Evolutionary conservation across 92 coral and sea anemone species (phyloP), one percentile per base, ranked within the genome.

Genomic region (Pocillopora meandrina): DNA sequence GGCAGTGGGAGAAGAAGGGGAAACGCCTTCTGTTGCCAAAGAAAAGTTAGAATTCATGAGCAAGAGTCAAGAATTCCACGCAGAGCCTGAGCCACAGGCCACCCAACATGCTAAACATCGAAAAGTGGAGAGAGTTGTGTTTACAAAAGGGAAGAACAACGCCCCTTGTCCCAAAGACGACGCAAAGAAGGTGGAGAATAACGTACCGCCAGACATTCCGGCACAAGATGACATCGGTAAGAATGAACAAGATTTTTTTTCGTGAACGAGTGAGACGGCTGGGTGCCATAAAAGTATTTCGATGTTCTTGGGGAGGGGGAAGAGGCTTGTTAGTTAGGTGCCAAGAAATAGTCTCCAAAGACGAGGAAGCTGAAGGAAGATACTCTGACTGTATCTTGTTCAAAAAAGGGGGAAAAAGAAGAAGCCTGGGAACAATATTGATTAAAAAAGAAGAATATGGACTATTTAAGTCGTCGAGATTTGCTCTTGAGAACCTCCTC

Each of bases 21-120:
- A 83, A 23, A 49, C 74, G 5, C 18, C 66, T 26, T 73, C 31
- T 35, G 80, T 65, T 8, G 5, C 18, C 21, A 20, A 62, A 0
- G 86, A 65, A 5, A 83, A 74, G 10, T 60, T 83, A 9, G 86
- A 63, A 56, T 83, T 83, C 56, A 73, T 83, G 79, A 62, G 18
- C 64, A 72, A 14, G 20, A 83, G 86, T 16, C 72, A 55, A 12
- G 86, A 83, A 57, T 35, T 74, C 1, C 52, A 31, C 74, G 18
- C 56, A 23, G 86, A 74, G 10, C 80, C 35, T 34, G 86, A 83
- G 12, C 13, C 78, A 52, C 78, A 52, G 55, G 26, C 33, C 14
- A 5, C 78, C 18, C 78, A 19, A 13, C 63, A 52, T 18, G 11
- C 1, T 4, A 75, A 82, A 20, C 66, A 61, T 56, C 23, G 73